A percentile compares a stretch with the other conserved stretches of the same genome.
Evolutionary conservation across 2,113 vertebrate genomes (phyloP).

Genomic region (Nycticorax nycticorax): DNA sequence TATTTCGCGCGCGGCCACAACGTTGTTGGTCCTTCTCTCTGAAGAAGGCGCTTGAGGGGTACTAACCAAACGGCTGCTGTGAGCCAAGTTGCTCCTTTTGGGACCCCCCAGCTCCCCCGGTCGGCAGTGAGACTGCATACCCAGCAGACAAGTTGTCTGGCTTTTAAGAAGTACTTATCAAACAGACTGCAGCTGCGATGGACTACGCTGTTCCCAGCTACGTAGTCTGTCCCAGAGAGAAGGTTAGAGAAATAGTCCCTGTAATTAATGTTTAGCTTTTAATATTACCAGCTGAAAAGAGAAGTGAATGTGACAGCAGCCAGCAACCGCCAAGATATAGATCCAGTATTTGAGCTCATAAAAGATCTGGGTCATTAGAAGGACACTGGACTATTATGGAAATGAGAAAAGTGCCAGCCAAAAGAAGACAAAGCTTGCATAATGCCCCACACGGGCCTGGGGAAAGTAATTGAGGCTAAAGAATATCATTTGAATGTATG

Average conservation of each 20-base stretch:
- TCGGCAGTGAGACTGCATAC: neutral
- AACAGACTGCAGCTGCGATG: neutral
- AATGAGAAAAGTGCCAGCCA: neutral
- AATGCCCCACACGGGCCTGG: neutral
- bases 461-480: neutral
- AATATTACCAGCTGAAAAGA: neutral
- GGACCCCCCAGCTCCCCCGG: neutral
- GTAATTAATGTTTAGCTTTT: conserved; percentile 7
- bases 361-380: neutral
- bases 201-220: neutral
- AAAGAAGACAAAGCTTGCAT: conserved; percentile 8
- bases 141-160: neutral
- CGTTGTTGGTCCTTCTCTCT: neutral
- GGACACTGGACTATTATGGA: neutral
- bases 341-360: neutral
- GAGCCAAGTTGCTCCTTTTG: neutral
- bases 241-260: conserved; percentile 15
- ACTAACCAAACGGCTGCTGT: neutral
- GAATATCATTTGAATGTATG: neutral
- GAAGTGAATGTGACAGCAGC: neutral
- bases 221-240: neutral
- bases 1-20: neutral
- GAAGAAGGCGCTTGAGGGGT: neutral
- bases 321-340: neutral
- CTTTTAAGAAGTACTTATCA: neutral